Conservation (phyloP, 2,888 invertebrate genomes). For the Chaitophorus viminalis region DNA sequence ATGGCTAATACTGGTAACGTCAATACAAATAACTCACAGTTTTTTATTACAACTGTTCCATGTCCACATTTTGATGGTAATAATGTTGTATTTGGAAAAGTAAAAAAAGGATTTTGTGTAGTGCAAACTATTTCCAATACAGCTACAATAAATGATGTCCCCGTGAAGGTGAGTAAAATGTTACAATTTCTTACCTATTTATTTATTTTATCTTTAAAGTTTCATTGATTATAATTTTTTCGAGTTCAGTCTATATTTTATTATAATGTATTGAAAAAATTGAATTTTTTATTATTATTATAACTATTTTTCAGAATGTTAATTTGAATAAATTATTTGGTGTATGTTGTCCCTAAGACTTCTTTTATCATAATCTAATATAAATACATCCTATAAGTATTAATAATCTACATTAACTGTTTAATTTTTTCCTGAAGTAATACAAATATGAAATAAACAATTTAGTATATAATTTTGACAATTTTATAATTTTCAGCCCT, state of each 20-base stretch:
- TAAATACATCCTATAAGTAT: too few relatives aligned
- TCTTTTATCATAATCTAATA: too few relatives aligned
- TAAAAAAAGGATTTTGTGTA: conserved; percentile 79
- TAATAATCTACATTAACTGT: background rate
- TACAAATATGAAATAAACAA: background rate
- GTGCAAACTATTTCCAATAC: conserved; percentile 77
- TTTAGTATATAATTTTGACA: conserved; percentile 2
- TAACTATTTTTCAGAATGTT: background rate
- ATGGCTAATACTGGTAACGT: conserved; percentile 82
- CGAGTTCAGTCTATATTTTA: background rate
- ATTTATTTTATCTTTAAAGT: background rate
- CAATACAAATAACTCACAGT: conserved; percentile 93
- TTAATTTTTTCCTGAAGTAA: background rate
- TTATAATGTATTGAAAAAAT: background rate
- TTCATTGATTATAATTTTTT: background rate
- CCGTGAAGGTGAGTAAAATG: conserved; percentile 71
- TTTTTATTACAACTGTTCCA: conserved; percentile 84
- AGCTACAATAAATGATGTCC: conserved; percentile 71
- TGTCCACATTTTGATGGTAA: conserved; percentile 82
- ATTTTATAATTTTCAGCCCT: conserved; percentile 69
- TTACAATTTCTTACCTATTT: background rate
- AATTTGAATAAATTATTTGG: background rate
- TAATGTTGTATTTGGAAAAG: conserved; percentile 85
- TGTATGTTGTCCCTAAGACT: too few relatives aligned
- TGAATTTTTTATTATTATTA: too few relatives aligned